Base-by-base conservation (phyloP, 2,888 invertebrate species). In the Myopa tessellatipennis region DNA sequence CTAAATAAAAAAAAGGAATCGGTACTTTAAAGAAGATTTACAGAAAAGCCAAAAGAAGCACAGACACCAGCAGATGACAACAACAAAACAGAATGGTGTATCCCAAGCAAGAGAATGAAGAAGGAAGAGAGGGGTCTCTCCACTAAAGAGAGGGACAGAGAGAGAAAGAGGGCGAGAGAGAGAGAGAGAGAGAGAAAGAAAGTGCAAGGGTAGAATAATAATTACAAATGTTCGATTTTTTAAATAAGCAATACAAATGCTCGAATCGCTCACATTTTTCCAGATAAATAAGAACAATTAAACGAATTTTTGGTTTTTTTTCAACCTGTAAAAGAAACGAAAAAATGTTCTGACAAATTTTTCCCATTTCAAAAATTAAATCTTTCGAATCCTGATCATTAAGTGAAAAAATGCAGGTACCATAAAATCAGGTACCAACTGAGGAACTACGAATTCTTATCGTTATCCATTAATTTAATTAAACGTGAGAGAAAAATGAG, bases 161-260 rank as follows among this genome's bases (percentile, higher is more conserved):
- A 58, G n/a, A 6, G 18, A 58, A 18, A n/a, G n/a, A n/a, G n/a
- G n/a, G 58, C 14, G 10, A 58, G 10, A 58, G 18, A 58, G 1
- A 58, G 7, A 4, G n/a, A 16, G 3, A 58, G 18, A 6, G 16
- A 58, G n/a, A 6, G 18, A 58, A 18, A 12, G 58, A 10, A 58
- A 18, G 10, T 16, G 58, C 14, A 1, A 10, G 58, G 58, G n/a
- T 58, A 18, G 58, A 3, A 58, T n/a, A 18, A 58, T n/a, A 58
- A 58, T 74, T 76, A 55, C 70, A 34, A 67, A 52, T 77, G 67
- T 68, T 76, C 80, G 80, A 77, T 79, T 81, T 80, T 78, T 78
- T 78, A 78, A 81, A 74, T 79, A 71, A 58, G 67, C 50, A 71
- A 68, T 63, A 71, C 45, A 70, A 63, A 63, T 76, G 34, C 74